Evolutionary conservation across 2,113 vertebrate genomes (phyloP).

Genomic region (Vulpes lagopus): DNA sequence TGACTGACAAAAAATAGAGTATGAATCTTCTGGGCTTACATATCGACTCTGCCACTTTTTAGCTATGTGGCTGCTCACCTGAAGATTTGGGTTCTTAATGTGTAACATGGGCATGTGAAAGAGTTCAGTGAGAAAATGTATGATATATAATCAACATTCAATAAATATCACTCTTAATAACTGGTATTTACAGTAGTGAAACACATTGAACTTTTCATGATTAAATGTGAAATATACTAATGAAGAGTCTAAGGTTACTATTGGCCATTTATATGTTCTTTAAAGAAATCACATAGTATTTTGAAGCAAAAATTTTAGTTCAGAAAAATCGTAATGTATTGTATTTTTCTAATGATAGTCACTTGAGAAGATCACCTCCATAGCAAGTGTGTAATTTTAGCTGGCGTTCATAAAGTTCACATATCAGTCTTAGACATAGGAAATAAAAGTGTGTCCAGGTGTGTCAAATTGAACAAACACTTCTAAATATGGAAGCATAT

Average conservation of each 20-base stretch:
- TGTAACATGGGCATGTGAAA: background rate
- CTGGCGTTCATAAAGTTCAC: background rate
- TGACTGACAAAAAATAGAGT: background rate
- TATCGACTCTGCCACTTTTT: background rate
- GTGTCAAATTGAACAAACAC: background rate
- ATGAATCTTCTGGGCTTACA: background rate
- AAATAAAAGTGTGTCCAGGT: background rate
- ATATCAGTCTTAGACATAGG: background rate
- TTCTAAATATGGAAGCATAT: background rate
- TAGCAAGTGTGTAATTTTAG: background rate
- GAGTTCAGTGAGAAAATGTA: background rate
- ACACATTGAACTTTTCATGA: background rate
- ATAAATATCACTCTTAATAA: background rate
- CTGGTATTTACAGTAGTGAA: background rate
- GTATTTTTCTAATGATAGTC: background rate
- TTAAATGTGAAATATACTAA: background rate
- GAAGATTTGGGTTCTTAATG: background rate
- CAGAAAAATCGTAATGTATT: background rate
- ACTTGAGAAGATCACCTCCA: background rate
- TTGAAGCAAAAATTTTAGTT: slow-evolving; percentile 22
- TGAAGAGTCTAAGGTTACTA: background rate
- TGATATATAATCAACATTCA: background rate
- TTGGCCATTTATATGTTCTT: background rate
- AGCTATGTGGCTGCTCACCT: background rate
- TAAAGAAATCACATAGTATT: background rate